A percentile compares a stretch with the other conserved stretches of the same genome.
phyloP scores from a whole-genome alignment of 2,113 vertebrate species.

The Syngnathus floridae region DNA sequence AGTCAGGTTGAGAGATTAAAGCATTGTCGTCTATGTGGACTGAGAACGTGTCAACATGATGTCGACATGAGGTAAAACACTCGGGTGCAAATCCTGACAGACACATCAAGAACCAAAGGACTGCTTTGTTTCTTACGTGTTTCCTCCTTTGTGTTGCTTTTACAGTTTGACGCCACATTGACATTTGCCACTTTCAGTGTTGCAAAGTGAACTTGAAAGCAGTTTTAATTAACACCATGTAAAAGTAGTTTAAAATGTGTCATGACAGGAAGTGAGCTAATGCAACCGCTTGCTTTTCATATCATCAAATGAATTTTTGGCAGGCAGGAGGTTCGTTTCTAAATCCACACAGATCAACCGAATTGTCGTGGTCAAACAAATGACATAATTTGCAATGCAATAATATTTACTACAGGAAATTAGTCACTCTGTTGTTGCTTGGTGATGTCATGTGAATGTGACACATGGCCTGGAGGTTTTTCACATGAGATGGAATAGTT shows the following conservation, averaged over 20 bases:
- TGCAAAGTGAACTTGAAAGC: slow-evolving; percentile 41
- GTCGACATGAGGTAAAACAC: background rate
- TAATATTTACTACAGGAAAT: background rate
- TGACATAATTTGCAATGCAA: background rate
- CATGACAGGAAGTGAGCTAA: slow-evolving; percentile 20
- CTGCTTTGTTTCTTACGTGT: background rate
- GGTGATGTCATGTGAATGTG: slow-evolving; percentile 4
- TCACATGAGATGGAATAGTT: background rate
- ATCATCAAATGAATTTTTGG: background rate
- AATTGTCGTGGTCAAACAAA: background rate
- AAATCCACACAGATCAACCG: background rate
- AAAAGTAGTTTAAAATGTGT: slow-evolving; percentile 25
- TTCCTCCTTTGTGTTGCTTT: background rate
- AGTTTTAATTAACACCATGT: slow-evolving; percentile 35
- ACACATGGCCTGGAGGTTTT: background rate
- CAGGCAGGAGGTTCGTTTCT: too few species aligned
- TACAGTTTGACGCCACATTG: slow-evolving; percentile 5
- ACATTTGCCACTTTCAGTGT: slow-evolving; percentile 16
- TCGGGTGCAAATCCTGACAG: background rate
- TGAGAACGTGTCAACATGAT: slow-evolving; percentile 19
- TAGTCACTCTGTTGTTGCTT: background rate
- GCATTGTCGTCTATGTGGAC: slow-evolving; percentile 13
- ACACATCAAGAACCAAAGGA: background rate
- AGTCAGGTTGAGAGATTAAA: slow-evolving; percentile 19
- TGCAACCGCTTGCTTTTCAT: slow-evolving; percentile 3